Percentiles rank a stretch among this genome's conserved stretches.
These are phyloP conservation scores for Gambusia holbrooki DNA, from an alignment of 2,113 vertebrate genomes.

Conservation along the genomic window DNA sequence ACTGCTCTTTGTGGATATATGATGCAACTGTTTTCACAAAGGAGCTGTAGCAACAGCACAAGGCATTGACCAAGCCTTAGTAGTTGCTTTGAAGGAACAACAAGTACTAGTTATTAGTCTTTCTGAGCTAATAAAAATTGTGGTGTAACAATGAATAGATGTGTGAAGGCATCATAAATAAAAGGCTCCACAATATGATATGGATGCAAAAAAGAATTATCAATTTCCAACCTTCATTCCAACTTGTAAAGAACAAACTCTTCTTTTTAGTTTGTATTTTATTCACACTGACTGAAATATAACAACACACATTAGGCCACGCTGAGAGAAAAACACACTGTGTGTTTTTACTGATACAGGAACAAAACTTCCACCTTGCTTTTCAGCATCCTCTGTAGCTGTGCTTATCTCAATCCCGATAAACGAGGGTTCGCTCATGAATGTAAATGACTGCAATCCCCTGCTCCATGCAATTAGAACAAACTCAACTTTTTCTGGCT, in stretches of 20 bases:
- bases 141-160: neutral
- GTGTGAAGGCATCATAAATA: neutral
- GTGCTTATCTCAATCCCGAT: constrained; percentile 46
- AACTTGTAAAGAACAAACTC: neutral
- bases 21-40: neutral
- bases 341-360: neutral
- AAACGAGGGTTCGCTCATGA: constrained; percentile 54
- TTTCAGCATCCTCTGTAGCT: constrained; percentile 8
- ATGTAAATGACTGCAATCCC: constrained; percentile 58
- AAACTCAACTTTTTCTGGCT: constrained; percentile 63
- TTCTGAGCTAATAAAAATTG: neutral
- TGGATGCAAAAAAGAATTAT: neutral
- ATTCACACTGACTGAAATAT: neutral
- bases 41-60: neutral
- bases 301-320: no score
- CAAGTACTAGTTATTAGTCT: no score
- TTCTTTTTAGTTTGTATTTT: neutral
- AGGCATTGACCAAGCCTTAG: neutral
- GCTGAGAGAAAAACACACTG: neutral
- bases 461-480: constrained; percentile 59
- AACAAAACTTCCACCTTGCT: constrained; percentile 29
- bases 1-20: neutral
- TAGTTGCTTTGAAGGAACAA: neutral
- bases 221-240: neutral
- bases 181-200: neutral